These are phyloP conservation scores for Myotis daubentonii DNA, from an alignment of 2,797 vertebrate species.

Conservation along the genomic window DNA sequence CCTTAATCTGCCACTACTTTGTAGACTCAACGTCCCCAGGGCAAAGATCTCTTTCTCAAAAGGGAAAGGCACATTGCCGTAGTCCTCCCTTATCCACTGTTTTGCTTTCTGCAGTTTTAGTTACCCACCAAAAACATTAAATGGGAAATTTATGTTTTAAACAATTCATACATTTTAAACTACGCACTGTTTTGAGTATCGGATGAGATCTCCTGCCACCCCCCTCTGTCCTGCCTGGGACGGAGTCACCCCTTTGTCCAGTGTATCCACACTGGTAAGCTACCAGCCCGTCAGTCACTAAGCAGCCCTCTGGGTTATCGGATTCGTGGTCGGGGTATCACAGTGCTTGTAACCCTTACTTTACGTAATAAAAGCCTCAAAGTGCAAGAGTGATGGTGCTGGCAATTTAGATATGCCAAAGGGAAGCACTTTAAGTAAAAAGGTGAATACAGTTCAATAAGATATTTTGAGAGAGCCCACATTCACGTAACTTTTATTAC, in stretches of 20 bases:
- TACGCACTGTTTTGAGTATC: not conserved
- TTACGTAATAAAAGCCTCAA: not conserved
- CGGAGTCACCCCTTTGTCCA: not conserved
- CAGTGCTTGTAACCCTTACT: not conserved
- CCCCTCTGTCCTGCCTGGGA: not conserved
- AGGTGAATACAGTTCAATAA: not conserved
- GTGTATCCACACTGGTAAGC: not conserved
- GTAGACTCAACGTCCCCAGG: not conserved
- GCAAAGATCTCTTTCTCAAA: conserved; percentile 27
- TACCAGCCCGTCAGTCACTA: not conserved
- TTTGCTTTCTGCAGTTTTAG: not conserved
- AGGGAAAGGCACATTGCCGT: not conserved
- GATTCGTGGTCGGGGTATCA: rapidly evolving
- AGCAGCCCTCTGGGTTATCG: not conserved
- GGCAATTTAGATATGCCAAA: not conserved
- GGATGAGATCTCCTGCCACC: not conserved
- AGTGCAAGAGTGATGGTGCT: not conserved
- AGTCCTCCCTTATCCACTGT: not conserved
- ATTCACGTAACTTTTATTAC: not conserved
- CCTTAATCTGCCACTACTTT: not conserved
- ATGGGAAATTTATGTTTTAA: not conserved
- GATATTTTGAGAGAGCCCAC: not conserved
- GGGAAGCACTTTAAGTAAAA: not conserved
- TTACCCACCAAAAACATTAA: not conserved
- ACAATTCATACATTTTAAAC: not conserved